Conservation (phyloP, 2,797 vertebrate species). For the Smutsia temminckii region DNA sequence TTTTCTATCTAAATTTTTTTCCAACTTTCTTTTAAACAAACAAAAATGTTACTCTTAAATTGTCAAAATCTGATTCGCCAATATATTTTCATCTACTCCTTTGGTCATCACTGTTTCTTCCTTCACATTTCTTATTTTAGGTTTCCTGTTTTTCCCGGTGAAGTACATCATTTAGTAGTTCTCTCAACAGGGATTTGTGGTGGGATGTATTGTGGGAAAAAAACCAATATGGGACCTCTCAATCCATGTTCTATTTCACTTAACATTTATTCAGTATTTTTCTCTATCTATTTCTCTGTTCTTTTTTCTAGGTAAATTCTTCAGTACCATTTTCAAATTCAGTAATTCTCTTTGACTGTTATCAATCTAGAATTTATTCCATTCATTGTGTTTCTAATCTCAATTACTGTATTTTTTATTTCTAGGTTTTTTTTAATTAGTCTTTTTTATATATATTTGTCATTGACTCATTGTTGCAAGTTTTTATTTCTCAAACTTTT, state of each 20-base stretch:
- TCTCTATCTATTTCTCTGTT: background rate
- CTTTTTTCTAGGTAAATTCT: background rate
- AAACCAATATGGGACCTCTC: background rate
- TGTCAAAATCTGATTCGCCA: background rate
- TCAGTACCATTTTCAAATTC: background rate
- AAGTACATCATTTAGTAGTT: background rate
- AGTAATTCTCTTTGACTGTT: background rate
- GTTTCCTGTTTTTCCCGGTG: background rate
- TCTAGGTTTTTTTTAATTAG: background rate
- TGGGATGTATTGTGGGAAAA: background rate
- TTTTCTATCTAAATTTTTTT: background rate
- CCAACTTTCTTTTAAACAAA: background rate
- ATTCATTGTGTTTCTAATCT: background rate
- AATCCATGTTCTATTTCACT: background rate
- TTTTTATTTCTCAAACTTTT: constrained; percentile 15
- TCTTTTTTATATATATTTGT: background rate
- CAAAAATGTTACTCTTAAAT: background rate
- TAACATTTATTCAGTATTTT: background rate
- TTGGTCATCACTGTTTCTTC: background rate
- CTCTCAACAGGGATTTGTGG: background rate
- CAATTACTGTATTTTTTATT: background rate
- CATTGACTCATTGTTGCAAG: background rate
- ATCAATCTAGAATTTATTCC: background rate
- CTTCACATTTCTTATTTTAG: background rate
- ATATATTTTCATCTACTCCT: background rate